Conservation (phyloP, 1,140 invertebrate genomes). For the Tetramorium parvispinum region DNA sequence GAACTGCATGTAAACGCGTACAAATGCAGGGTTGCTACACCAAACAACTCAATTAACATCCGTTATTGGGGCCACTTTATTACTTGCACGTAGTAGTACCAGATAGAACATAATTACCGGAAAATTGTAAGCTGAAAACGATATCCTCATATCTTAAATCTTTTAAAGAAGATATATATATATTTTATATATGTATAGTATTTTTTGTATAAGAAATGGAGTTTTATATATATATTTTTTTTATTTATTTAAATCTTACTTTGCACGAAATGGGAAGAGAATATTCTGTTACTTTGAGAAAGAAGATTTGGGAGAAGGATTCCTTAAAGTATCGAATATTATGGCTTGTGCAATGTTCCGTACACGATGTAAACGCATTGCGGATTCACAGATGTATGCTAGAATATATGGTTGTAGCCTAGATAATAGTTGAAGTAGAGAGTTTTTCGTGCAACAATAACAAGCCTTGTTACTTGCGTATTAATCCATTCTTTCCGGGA, state of each 20-base stretch:
- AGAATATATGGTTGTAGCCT: not conserved
- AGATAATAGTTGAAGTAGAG: slow-evolving; percentile 1
- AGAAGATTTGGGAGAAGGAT: not conserved
- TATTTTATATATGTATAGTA: not conserved
- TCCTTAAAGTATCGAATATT: not conserved
- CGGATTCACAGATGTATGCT: not conserved
- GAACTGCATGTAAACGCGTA: slow-evolving; percentile 22
- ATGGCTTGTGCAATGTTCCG: not conserved
- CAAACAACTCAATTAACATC: slow-evolving; percentile 37
- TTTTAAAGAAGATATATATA: not conserved
- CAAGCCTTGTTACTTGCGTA: slow-evolving; percentile 58
- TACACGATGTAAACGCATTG: not conserved
- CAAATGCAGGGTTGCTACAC: slow-evolving; percentile 1
- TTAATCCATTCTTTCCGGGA: slow-evolving; percentile 57
- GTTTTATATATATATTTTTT: not conserved
- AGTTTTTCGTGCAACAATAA: slow-evolving; percentile 48
- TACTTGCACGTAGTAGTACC: not conserved
- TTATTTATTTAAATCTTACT: not conserved
- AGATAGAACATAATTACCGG: not conserved
- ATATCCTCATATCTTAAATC: not conserved
- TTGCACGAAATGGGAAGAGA: not conserved
- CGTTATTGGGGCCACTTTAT: not conserved
- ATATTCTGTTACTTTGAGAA: not conserved
- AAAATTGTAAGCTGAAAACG: not conserved
- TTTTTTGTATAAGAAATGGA: not conserved